Conservation (phyloP, 2,113 vertebrate species). For the Myiozetetes cayanensis region DNA sequence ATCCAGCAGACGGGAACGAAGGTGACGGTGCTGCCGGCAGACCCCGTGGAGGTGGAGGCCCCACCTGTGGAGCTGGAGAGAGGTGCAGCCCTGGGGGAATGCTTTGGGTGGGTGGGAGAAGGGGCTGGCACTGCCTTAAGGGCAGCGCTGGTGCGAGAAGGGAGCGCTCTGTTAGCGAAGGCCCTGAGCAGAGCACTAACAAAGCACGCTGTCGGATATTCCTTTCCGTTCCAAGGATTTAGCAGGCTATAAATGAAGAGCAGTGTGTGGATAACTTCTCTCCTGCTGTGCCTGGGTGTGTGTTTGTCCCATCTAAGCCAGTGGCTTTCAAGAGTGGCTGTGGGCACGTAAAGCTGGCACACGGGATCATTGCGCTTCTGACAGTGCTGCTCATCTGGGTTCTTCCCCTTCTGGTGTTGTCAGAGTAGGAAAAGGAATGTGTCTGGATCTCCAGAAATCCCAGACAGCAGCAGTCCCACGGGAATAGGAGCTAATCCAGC, state of each 20-base stretch:
- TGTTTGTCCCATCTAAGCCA: not conserved
- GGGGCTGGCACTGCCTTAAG: not conserved
- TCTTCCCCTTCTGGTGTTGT: not conserved
- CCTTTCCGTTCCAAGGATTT: not conserved
- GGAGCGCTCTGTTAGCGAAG: not conserved
- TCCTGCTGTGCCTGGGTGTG: not conserved
- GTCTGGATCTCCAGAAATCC: not conserved
- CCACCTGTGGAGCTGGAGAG: constrained; percentile 64
- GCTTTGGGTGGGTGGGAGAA: not conserved
- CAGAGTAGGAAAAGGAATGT: not conserved
- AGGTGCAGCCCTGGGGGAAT: constrained; percentile 62
- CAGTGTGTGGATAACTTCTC: not conserved
- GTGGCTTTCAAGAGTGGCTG: not conserved
- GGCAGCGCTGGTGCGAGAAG: rapidly evolving
- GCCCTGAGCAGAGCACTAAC: not conserved
- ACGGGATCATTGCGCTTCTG: rapidly evolving
- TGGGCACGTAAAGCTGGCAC: not conserved
- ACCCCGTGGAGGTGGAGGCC: constrained; percentile 83
- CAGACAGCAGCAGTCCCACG: not conserved
- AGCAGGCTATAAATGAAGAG: not conserved
- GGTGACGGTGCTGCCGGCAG: constrained; percentile 92
- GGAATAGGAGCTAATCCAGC: not conserved
- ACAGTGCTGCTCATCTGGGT: not conserved
- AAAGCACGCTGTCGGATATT: not conserved
- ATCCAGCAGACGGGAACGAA: constrained; percentile 97